A percentile compares a stretch with the other conserved stretches of the same genome.
Conservation (phyloP, 2,797 vertebrate genomes). For the Pyrocephalus nanus region DNA sequence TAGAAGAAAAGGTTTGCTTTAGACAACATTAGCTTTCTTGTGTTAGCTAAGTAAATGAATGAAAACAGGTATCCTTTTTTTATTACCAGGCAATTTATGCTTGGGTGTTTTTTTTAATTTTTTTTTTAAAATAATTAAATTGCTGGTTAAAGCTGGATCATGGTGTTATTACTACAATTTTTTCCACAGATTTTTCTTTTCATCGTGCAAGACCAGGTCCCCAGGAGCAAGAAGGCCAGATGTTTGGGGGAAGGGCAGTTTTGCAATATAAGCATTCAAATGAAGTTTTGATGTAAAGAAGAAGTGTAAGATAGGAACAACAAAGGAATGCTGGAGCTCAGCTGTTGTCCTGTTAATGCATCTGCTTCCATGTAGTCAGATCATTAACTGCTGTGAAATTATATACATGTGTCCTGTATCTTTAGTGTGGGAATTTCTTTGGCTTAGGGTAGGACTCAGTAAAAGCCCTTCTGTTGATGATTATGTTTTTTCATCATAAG, state of each 20-base stretch:
- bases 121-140: not conserved
- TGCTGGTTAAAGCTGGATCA: not conserved
- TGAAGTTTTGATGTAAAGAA: constrained; percentile 7
- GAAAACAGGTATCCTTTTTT: not conserved
- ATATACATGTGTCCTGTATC: constrained; percentile 24
- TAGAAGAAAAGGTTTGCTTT: not conserved
- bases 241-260: not conserved
- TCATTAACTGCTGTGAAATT: constrained; percentile 37
- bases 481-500: constrained; percentile 36
- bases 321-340: constrained; percentile 21
- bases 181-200: not conserved
- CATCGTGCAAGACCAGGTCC: not conserved
- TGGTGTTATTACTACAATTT: not conserved
- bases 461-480: constrained; percentile 42
- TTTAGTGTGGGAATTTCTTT: constrained; percentile 45
- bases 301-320: not conserved
- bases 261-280: constrained; percentile 15
- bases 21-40: not conserved
- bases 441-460: constrained; percentile 14
- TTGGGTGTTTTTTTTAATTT: not conserved
- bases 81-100: not conserved
- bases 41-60: not conserved
- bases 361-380: constrained; percentile 31
- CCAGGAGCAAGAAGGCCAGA: not conserved
- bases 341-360: constrained; percentile 34